Evolutionary conservation across 2,113 vertebrate genomes (phyloP).

Genomic region (Archilochus colubris): DNA sequence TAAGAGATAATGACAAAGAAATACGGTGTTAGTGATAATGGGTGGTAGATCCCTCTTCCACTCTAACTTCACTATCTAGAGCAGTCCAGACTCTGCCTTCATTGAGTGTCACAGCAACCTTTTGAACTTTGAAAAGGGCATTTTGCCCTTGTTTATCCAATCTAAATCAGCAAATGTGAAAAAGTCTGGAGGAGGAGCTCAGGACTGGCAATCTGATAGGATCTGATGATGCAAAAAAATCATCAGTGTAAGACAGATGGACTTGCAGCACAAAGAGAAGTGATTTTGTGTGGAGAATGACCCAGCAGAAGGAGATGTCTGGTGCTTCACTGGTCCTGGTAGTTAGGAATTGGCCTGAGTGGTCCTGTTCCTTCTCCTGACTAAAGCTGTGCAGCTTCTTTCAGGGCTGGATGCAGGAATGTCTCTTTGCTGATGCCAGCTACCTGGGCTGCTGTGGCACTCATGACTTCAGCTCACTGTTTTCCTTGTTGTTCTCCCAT

Average conservation of each 20-base stretch:
- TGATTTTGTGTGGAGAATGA: rapidly evolving
- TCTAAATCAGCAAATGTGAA: neutral
- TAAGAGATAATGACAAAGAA: constrained; percentile 68
- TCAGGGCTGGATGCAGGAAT: neutral
- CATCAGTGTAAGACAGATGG: neutral
- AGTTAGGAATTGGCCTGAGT: neutral
- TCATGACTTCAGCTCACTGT: neutral
- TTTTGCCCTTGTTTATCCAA: neutral
- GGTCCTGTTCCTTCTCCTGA: neutral
- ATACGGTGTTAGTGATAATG: constrained; percentile 43
- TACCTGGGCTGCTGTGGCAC: neutral
- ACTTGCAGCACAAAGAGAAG: neutral
- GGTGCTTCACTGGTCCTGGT: neutral
- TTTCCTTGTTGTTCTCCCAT: neutral
- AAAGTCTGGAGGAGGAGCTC: neutral
- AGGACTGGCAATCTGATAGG: neutral
- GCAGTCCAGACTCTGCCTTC: neutral
- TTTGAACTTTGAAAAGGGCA: neutral
- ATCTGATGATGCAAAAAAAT: neutral
- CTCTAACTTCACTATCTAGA: neutral
- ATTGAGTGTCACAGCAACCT: neutral
- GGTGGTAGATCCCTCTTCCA: neutral
- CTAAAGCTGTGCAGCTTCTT: neutral
- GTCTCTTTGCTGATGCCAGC: neutral
- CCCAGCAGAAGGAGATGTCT: neutral